Evolutionary conservation across 2,797 vertebrate species (phyloP), one percentile per base, ranked within the genome.

Genomic region (Luscinia megarhynchos): DNA sequence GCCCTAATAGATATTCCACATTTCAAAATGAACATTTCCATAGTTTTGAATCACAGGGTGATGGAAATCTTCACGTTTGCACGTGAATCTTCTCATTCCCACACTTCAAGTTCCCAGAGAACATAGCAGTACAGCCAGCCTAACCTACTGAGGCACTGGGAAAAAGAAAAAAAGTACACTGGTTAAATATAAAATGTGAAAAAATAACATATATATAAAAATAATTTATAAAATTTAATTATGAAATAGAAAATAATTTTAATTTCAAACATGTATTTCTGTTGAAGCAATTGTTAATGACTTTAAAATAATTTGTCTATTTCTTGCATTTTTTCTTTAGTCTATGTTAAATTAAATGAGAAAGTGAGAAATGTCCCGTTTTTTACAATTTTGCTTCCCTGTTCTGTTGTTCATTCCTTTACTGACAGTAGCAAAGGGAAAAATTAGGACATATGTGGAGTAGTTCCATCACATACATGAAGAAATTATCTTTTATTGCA

Each of bases 381-480:
- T 66, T 73, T 80, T 27, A 6, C 5, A 46, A 2, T 53, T 75
- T 81, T 87, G 1, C 3, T 38, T 66, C 21, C 10, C 3, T 80
- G 2, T 58, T 88, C 36, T 66, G 10, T 32, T 57, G 23, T 58
- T 83, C 6, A 27, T 70, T 58, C 8, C 19, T 66, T 54, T 70
- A 46, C 9, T 70, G 29, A 63, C n/a, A 64, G 32, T 51, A 77
- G 6, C 9, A 74, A 74, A 59, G 4, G 8, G 3, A 8, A 51
- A 50, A 51, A 48, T 17, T 30, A 57, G 6, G 45, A 8, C 21
- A 15, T 18, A 30, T 55, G 11, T 30, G 13, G 4, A 63, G 16
- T 3, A 26, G 21, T 73, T 88, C 68, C 43, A 45, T 46, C 2
- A 0, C 18, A 1, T 6, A 2, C 3, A 1, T 53, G 29, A 85